A percentile compares a stretch with the other conserved stretches of the same genome.
These are phyloP conservation scores for Anoura caudifer DNA, from an alignment of 2,113 vertebrate species.

Conservation along the genomic window DNA sequence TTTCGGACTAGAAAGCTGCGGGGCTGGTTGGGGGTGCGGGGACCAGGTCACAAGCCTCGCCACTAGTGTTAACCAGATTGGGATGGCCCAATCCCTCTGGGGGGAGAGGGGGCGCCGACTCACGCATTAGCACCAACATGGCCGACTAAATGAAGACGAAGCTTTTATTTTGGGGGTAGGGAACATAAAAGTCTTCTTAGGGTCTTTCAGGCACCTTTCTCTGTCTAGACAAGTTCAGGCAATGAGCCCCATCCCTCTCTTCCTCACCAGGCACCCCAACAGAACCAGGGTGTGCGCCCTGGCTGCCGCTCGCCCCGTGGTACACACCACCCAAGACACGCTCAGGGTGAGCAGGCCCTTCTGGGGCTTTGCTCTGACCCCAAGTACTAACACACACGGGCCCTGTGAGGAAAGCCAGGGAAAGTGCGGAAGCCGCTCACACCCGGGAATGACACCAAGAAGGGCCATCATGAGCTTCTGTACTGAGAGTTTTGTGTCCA, in stretches of 20 bases:
- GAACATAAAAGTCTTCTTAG: not conserved
- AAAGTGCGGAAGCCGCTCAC: not conserved
- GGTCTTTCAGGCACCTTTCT: not conserved
- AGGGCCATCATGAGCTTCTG: not conserved
- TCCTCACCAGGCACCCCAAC: not conserved
- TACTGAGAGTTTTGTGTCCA: not conserved
- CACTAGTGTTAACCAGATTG: not conserved
- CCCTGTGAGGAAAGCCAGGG: no score
- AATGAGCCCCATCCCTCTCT: not conserved
- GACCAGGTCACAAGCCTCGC: not conserved
- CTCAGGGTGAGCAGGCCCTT: not conserved
- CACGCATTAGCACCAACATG: not conserved
- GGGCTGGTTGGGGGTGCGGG: rapidly evolving
- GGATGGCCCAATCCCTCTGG: no score
- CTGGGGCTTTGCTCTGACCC: not conserved
- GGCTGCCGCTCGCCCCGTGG: rapidly evolving
- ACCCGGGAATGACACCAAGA: not conserved
- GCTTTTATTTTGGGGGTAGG: rapidly evolving
- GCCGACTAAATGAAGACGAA: not conserved
- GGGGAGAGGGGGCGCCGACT: not conserved
- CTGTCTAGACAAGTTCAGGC: not conserved
- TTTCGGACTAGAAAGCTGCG: not conserved
- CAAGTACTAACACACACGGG: no score
- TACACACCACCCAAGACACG: not conserved
- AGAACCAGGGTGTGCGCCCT: not conserved